phyloP scores from a whole-genome alignment of 2,113 vertebrate genomes.

The Laticauda colubrina region DNA sequence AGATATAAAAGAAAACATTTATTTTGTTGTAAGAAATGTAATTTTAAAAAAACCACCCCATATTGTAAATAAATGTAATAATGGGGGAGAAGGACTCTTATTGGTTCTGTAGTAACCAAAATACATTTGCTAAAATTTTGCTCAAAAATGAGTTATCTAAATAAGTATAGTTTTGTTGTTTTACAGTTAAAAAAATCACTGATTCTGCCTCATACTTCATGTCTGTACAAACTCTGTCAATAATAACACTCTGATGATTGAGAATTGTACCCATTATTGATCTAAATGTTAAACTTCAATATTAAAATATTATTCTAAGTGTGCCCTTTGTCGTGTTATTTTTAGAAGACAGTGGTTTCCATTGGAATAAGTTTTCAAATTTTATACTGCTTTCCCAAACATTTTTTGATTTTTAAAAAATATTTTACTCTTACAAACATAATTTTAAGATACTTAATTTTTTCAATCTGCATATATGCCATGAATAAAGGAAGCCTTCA shows the following conservation, averaged over 20 bases:
- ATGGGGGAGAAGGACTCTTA: constrained; percentile 1
- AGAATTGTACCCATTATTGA: background rate
- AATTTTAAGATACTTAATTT: background rate
- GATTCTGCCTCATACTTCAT: background rate
- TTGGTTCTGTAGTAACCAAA: background rate
- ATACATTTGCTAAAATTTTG: background rate
- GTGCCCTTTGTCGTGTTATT: background rate
- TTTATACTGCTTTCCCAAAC: background rate
- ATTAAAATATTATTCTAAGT: constrained; percentile 21
- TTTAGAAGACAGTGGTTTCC: background rate
- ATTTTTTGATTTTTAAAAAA: background rate
- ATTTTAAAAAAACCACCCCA: constrained; percentile 5
- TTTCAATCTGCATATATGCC: background rate
- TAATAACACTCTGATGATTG: background rate
- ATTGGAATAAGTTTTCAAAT: background rate
- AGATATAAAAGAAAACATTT: constrained; percentile 29
- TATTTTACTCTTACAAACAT: background rate
- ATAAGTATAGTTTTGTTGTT: constrained; percentile 3
- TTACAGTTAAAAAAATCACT: background rate
- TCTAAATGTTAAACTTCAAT: constrained; percentile 4
- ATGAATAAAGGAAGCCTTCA: background rate
- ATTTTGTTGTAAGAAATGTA: constrained; percentile 37
- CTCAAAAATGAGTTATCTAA: background rate
- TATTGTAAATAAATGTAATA: constrained; percentile 26
- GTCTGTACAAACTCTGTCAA: constrained; percentile 9